Base-by-base conservation (phyloP, 2,797 vertebrate species). In the Micromesistius poutassou region DNA sequence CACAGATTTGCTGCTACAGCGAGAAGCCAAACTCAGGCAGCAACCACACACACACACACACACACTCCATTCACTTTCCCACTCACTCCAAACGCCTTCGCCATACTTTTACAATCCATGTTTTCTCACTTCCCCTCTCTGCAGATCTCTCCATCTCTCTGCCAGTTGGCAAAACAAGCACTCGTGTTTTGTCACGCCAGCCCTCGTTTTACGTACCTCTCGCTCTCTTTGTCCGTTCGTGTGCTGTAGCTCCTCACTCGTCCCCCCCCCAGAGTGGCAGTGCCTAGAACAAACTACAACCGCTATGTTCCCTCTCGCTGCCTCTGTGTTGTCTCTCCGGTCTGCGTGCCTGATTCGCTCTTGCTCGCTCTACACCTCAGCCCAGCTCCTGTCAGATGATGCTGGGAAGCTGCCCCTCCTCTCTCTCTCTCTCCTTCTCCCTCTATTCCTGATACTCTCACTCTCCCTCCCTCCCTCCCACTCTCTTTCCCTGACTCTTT, bases 341-440 rank as follows among this genome's bases (percentile, higher is more conserved):
- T 62, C 55, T 25, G 55, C 6, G 55, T 10, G 55, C 55, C 55
- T 62, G 55, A 62, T n/a, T 62, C 55, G 55, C 55, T n/a, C 55
- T 0, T 8, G 55, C 55, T 62, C 55, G n/a, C 55, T 62, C 55
- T 25, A n/a, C 55, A 62, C 55, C 87, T 87, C 87, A 87, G 88
- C 86, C 86, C 87, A 80, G 80, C 84, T 85, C 74, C 80, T 78
- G 84, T 89, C 88, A 89, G 84, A 89, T 84, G 90, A 90, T 91
- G 87, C 86, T 84, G 84, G 84, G 84, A 86, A 85, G 86, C 89
- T 89, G 86, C 86, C 87, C 86, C 33, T 72, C 86, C 33, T 72
- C 78, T 76, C 46, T 66, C 81, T 80, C 80, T 81, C 83, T 80
- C 13, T 80, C 78, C 9, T 30, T 82, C 62, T 81, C 38, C 2